phyloP scores from a whole-genome alignment of 1,140 invertebrate species.

The Drosophila guanche region DNA sequence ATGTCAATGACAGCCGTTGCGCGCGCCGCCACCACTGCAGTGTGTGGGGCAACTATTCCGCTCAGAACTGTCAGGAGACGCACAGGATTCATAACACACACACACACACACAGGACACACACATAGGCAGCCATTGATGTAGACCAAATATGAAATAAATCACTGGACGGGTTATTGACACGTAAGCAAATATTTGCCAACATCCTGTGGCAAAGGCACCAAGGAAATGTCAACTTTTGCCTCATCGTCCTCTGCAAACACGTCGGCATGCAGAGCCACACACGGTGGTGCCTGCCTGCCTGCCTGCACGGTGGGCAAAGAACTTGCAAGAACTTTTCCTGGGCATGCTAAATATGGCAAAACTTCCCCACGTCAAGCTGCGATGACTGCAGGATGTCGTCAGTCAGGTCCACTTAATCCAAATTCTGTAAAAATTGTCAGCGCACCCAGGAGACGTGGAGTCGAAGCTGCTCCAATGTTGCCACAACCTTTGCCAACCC shows the following conservation, averaged over 20 bases:
- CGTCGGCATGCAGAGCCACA: slow-evolving; percentile 63
- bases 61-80: slow-evolving; percentile 29
- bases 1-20: slow-evolving; percentile 75
- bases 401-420: slow-evolving; percentile 81
- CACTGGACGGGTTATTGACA: slow-evolving; percentile 79
- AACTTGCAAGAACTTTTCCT: slow-evolving; percentile 68
- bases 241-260: slow-evolving; percentile 30
- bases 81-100: slow-evolving; percentile 1
- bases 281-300: not conserved
- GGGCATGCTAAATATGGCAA: slow-evolving; percentile 20
- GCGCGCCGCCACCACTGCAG: slow-evolving; percentile 23
- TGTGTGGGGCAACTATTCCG: slow-evolving; percentile 64
- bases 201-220: slow-evolving; percentile 17
- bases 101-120: not conserved
- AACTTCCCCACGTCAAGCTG: slow-evolving; percentile 13
- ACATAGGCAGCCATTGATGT: slow-evolving; percentile 34
- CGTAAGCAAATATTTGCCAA: slow-evolving; percentile 77
- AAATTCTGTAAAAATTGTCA: slow-evolving; percentile 77
- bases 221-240: slow-evolving; percentile 51
- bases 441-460: slow-evolving; percentile 10
- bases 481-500: slow-evolving; percentile 64
- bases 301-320: slow-evolving; percentile 8
- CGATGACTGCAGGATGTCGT: slow-evolving; percentile 45
- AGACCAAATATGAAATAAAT: slow-evolving; percentile 80
- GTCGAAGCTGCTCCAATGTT: slow-evolving; percentile 54